phyloP scores from a whole-genome alignment of 1,140 invertebrate genomes.

The Calliopsis andreniformis region DNA sequence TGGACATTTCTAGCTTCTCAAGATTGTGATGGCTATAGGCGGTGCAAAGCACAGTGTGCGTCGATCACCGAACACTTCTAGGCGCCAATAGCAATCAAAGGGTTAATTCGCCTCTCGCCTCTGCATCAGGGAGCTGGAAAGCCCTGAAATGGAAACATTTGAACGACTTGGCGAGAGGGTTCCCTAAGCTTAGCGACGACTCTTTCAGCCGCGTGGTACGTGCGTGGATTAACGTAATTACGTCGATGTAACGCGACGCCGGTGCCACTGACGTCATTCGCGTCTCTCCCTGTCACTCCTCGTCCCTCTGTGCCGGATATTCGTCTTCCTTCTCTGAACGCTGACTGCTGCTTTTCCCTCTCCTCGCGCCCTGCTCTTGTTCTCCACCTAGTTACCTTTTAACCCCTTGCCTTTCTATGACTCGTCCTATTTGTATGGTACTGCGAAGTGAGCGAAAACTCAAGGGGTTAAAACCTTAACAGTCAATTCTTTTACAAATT shows the following conservation, averaged over 20 bases:
- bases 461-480: no score
- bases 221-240: slow-evolving; percentile 69
- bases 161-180: neutral
- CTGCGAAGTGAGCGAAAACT: no score
- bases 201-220: slow-evolving; percentile 51
- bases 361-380: no score
- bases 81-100: no score
- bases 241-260: slow-evolving; percentile 69
- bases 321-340: slow-evolving; percentile 70
- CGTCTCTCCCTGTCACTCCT: slow-evolving; percentile 12
- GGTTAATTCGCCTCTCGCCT: slow-evolving; percentile 35
- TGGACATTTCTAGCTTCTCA: no score
- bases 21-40: no score
- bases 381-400: no score
- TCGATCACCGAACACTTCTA: no score
- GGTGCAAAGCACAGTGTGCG: no score
- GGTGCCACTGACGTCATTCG: slow-evolving; percentile 67
- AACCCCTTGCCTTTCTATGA: neutral
- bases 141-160: neutral
- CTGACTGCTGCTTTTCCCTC: slow-evolving; percentile 48
- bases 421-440: no score
- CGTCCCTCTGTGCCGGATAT: slow-evolving; percentile 62
- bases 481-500: no score
- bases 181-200: slow-evolving; percentile 51
- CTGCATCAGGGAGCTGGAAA: neutral